Conservation (phyloP, 1,140 invertebrate genomes). For the Oncopeltus fasciatus region DNA sequence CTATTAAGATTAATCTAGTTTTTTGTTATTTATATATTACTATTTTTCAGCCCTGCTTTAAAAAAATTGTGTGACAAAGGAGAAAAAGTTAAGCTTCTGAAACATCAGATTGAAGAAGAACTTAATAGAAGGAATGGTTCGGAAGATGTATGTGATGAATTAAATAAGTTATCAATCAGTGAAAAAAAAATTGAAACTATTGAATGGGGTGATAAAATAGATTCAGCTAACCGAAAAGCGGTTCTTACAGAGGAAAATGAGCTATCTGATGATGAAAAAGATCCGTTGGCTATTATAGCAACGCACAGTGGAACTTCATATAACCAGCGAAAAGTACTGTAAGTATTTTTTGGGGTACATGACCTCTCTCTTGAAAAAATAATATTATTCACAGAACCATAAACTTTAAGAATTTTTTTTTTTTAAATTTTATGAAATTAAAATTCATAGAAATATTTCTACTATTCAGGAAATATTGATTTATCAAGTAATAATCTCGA, state of each 20-base stretch:
- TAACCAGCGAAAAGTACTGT: slow-evolving; percentile 23
- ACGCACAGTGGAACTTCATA: slow-evolving; percentile 29
- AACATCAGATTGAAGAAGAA: slow-evolving; percentile 39
- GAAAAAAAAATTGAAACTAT: slow-evolving; percentile 41
- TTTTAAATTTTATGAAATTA: too few species aligned
- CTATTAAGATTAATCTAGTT: too few species aligned
- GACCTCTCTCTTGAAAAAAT: too few species aligned
- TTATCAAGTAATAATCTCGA: too few species aligned
- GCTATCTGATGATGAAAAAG: slow-evolving; percentile 48
- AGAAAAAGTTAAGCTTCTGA: slow-evolving; percentile 40
- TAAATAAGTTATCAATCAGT: slow-evolving; percentile 44
- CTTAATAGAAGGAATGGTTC: slow-evolving; percentile 39
- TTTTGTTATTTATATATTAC: too few species aligned
- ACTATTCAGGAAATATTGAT: too few species aligned
- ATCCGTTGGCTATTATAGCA: slow-evolving; percentile 49
- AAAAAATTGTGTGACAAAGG: slow-evolving; percentile 50
- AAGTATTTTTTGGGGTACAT: too few species aligned
- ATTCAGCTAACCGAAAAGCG: slow-evolving; percentile 23
- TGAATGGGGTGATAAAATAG: slow-evolving; percentile 50
- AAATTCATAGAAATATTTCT: too few species aligned
- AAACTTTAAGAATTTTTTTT: too few species aligned
- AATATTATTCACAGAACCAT: too few species aligned
- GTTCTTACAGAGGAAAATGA: slow-evolving; percentile 31
- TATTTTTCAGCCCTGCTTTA: slow-evolving; percentile 23
- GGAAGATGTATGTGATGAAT: slow-evolving; percentile 38